Conservation (phyloP, 1,140 invertebrate species). For the Camponotus vicinus region DNA sequence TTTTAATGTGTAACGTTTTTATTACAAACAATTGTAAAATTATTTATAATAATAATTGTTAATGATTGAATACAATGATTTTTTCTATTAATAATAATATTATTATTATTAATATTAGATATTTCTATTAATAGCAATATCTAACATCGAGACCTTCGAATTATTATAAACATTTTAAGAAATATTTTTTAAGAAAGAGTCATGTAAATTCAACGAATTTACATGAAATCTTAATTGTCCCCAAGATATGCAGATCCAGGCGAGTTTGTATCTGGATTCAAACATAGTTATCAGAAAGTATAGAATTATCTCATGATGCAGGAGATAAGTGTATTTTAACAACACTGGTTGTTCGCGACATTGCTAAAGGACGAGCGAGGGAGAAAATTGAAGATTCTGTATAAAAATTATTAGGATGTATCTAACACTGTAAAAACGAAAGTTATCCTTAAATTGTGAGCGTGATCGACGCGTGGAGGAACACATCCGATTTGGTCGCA, state of each 20-base stretch:
- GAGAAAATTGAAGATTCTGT: slow-evolving; percentile 24
- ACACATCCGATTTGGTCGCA: slow-evolving; percentile 48
- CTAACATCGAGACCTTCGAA: neutral
- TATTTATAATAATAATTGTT: neutral
- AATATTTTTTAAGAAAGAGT: neutral
- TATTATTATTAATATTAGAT: neutral
- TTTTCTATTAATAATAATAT: neutral
- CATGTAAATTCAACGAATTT: neutral
- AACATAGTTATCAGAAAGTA: neutral
- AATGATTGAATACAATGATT: neutral
- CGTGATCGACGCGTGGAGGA: neutral
- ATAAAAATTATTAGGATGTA: neutral
- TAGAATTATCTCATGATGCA: neutral
- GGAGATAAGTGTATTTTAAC: slow-evolving; percentile 37
- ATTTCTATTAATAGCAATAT: no score
- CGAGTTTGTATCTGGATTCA: slow-evolving; percentile 1
- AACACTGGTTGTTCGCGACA: neutral
- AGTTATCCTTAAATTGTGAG: neutral
- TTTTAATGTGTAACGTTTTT: neutral
- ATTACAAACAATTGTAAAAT: neutral
- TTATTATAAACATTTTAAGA: neutral
- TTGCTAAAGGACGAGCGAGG: slow-evolving; percentile 29
- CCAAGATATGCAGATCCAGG: neutral
- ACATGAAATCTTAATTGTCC: neutral
- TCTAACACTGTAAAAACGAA: neutral